Evolutionary conservation across 2,888 invertebrate genomes (phyloP).

Genomic region (Trypoxylon attenuatum): DNA sequence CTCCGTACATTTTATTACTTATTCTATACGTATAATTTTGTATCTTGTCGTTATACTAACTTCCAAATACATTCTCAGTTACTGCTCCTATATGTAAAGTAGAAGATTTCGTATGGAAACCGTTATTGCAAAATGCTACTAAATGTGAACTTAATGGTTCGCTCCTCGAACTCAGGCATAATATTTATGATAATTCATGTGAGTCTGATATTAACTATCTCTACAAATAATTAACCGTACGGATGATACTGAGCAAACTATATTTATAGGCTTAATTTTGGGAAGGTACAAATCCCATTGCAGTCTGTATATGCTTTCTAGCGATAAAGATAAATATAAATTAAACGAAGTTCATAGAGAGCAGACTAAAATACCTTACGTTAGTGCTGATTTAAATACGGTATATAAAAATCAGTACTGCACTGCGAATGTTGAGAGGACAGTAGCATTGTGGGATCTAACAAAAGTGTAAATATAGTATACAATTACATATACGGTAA

Average conservation of each 20-base stretch:
- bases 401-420: conserved; percentile 60
- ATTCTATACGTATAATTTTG: conserved; percentile 5
- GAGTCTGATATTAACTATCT: conserved; percentile 38
- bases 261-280: conserved; percentile 56
- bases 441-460: conserved; percentile 62
- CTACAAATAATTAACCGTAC: no score
- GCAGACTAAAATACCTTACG: conserved; percentile 57
- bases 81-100: conserved; percentile 54
- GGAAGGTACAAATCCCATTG: conserved; percentile 62
- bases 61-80: conserved; percentile 51
- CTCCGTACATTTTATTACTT: background rate
- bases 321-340: conserved; percentile 44
- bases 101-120: conserved; percentile 60
- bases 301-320: conserved; percentile 54
- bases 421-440: conserved; percentile 54
- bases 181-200: conserved; percentile 46
- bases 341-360: conserved; percentile 54
- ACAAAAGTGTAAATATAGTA: conserved; percentile 52
- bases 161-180: conserved; percentile 59
- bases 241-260: no score
- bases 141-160: conserved; percentile 54
- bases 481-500: background rate
- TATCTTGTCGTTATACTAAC: background rate
- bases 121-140: conserved; percentile 57
- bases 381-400: conserved; percentile 64